A percentile compares a stretch with the other conserved stretches of the same genome.
Conservation (phyloP, 2,113 vertebrate genomes). For the Phainopepla nitens region DNA sequence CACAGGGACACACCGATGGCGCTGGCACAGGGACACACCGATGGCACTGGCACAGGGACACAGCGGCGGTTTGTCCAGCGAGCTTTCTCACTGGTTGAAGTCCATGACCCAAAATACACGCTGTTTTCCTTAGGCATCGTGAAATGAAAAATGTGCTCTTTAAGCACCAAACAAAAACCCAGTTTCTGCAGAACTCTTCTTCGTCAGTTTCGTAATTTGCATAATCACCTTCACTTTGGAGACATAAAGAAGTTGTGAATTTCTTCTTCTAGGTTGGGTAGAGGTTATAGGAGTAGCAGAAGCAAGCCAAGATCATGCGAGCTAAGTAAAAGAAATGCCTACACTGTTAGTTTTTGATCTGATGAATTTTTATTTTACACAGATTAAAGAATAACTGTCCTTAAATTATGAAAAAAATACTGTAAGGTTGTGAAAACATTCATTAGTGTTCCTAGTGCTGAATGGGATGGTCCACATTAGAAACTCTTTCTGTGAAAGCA, state of each 20-base stretch:
- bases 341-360: not conserved
- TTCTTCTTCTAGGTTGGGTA: not conserved
- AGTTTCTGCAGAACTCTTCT: not conserved
- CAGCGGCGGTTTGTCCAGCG: accelerated
- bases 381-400: not conserved
- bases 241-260: not conserved
- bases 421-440: not conserved
- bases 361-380: not conserved
- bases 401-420: not conserved
- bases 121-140: not conserved
- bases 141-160: not conserved
- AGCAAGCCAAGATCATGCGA: not conserved
- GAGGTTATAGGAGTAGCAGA: not conserved
- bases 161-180: not conserved
- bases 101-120: too few relatives aligned
- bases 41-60: accelerated
- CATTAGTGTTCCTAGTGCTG: not conserved
- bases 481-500: not conserved
- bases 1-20: too few relatives aligned
- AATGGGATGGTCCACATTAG: not conserved
- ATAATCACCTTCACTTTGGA: not conserved
- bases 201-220: not conserved
- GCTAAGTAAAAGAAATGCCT: not conserved
- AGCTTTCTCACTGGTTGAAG: accelerated
- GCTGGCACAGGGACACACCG: too few relatives aligned